phyloP scores from a whole-genome alignment of 2,113 vertebrate species.

The Pseudorhombus dupliciocellatus region DNA sequence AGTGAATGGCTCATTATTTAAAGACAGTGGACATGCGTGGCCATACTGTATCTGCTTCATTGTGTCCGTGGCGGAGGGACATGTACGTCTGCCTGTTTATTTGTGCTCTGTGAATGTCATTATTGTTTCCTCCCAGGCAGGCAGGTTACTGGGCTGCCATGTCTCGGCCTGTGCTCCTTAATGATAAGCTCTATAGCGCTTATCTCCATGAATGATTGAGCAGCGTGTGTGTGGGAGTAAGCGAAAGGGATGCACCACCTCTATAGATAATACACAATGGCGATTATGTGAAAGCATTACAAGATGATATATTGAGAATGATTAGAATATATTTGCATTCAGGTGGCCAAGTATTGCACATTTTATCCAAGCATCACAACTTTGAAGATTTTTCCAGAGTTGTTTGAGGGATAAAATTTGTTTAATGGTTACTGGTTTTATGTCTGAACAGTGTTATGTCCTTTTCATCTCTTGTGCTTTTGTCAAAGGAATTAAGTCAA shows the following conservation, averaged over 20 bases:
- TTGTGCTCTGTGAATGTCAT: conserved; percentile 43
- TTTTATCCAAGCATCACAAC: neutral
- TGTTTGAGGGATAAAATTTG: neutral
- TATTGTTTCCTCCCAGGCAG: conserved; percentile 46
- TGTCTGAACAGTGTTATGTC: neutral
- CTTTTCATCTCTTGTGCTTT: neutral
- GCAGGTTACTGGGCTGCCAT: conserved; percentile 59
- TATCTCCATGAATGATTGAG: conserved; percentile 60
- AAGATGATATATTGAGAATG: neutral
- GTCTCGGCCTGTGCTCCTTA: conserved; percentile 49
- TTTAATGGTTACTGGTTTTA: neutral
- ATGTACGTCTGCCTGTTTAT: conserved; percentile 22
- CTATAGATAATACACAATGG: conserved; percentile 12
- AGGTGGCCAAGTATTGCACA: neutral
- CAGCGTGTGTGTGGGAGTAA: neutral
- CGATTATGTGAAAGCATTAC: conserved; percentile 21
- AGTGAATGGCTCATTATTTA: conserved; percentile 47
- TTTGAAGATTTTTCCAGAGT: too few relatives aligned
- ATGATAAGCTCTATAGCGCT: conserved; percentile 61
- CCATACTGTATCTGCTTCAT: conserved; percentile 26
- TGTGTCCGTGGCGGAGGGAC: conserved; percentile 43
- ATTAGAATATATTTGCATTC: conserved; percentile 41
- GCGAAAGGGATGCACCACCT: neutral
- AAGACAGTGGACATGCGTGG: conserved; percentile 13
- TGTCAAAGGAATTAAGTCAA: neutral